Base-by-base conservation (phyloP, 2,888 invertebrate species). In the Rhorus exstirpatorius region DNA sequence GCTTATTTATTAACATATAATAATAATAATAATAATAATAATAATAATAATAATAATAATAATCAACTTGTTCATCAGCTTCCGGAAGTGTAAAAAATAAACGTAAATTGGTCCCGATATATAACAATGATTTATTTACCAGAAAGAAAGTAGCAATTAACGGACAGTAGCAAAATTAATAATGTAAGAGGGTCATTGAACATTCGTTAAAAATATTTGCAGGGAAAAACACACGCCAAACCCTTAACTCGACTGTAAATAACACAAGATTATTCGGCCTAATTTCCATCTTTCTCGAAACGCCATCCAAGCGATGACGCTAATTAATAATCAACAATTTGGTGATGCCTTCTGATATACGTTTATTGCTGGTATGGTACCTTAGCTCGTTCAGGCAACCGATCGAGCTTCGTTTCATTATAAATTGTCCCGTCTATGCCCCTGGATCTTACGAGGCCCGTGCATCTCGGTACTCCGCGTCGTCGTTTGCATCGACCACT, bases 221-320 rank as follows among this genome's bases (percentile, higher is more conserved):
- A 46, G 31, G 19, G 12, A 21, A 71, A 71, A 58, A 26, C 31
- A 55, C 17, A 58, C 6, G 38, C 4, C 55, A 19, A 38, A 26
- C 26, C 24, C 14, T 14, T 65, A 51, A 44, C 68, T 74, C 67
- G 74, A 70, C 61, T 80, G 46, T 80, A 19, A 75, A 75, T 70
- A 75, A 79, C 53, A 10, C 31, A 35, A 63, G 51, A 26, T 21
- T 21, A 19, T 68, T 38, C n/a, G 1, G 26, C 46, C 17, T 10
- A 60, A n/a, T 71, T 61, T 38, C 14, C 19, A 10, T 38, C 60
- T 35, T 46, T 58, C 49, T 58, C 49, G 38, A 44, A n/a, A 75
- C 78, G 74, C 63, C 78, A 58, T 55, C 70, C 74, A 58, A 75
- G 49, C 44, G 70, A 72, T 67, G 72, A 46, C 31, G 78, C 68